Evolutionary conservation across 2,113 vertebrate species (phyloP).

Genomic region (Poecile atricapillus): DNA sequence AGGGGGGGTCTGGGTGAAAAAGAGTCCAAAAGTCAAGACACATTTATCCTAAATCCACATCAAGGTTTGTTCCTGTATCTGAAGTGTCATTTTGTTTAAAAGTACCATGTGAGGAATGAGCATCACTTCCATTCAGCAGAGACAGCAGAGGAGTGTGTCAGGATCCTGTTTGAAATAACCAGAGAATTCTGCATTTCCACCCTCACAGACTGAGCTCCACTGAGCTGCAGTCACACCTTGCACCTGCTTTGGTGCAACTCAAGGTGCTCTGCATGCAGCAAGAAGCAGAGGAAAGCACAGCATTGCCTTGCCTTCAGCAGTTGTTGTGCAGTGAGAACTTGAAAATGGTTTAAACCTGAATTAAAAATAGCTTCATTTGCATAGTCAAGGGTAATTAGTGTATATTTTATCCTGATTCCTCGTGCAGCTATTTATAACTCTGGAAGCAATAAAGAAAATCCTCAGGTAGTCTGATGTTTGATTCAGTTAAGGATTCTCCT

Average conservation of each 20-base stretch:
- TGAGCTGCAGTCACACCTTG: background rate
- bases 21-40: background rate
- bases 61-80: accelerated
- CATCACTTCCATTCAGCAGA: background rate
- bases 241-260: background rate
- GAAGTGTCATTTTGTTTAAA: background rate
- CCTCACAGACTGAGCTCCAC: accelerated
- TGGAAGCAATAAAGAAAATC: background rate
- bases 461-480: background rate
- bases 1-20: background rate
- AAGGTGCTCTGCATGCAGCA: background rate
- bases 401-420: background rate
- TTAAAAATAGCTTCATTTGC: background rate
- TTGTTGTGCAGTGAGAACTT: background rate
- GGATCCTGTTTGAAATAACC: background rate
- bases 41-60: background rate
- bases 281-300: accelerated
- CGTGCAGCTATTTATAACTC: background rate
- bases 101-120: background rate
- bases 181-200: background rate
- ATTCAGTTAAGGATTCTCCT: background rate
- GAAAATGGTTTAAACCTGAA: background rate
- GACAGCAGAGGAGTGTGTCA: background rate
- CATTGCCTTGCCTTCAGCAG: background rate
- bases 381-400: background rate